Evolutionary conservation across 2,113 vertebrate genomes (phyloP).

Genomic region (Corythoichthys haematopterus): DNA sequence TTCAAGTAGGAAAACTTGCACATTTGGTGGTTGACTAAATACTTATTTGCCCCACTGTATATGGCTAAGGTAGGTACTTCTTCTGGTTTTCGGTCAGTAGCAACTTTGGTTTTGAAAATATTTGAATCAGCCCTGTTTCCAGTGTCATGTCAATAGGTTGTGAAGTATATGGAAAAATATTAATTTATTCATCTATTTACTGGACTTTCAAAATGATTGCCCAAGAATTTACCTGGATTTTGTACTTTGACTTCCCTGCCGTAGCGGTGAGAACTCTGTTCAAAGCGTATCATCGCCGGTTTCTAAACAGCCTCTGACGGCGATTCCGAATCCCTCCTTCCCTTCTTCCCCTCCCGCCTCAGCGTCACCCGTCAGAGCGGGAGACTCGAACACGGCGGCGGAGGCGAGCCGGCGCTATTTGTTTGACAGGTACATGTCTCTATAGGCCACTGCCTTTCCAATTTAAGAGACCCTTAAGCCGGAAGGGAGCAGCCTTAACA

Average conservation of each 20-base stretch:
- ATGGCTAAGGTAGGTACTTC: no score
- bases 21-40: no score
- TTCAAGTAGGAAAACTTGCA: no score
- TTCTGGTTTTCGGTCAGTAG: no score
- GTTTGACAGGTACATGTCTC: constrained; percentile 71
- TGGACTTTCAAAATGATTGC: background rate
- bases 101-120: no score
- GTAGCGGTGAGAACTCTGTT: constrained; percentile 50
- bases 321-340: constrained; percentile 21
- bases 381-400: constrained; percentile 35
- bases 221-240: background rate
- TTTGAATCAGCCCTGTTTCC: no score
- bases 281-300: constrained; percentile 37
- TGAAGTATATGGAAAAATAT: no score
- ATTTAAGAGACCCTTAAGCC: constrained; percentile 67
- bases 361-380: constrained; percentile 5
- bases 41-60: no score
- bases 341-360: background rate
- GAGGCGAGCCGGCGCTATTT: constrained; percentile 51
- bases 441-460: constrained; percentile 63
- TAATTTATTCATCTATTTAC: no score
- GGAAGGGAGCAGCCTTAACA: constrained; percentile 55
- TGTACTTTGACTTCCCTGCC: constrained; percentile 5
- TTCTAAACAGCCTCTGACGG: constrained; percentile 52
- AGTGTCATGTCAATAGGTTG: no score